Conservation (phyloP, 1,140 invertebrate genomes). For the Musca domestica region DNA sequence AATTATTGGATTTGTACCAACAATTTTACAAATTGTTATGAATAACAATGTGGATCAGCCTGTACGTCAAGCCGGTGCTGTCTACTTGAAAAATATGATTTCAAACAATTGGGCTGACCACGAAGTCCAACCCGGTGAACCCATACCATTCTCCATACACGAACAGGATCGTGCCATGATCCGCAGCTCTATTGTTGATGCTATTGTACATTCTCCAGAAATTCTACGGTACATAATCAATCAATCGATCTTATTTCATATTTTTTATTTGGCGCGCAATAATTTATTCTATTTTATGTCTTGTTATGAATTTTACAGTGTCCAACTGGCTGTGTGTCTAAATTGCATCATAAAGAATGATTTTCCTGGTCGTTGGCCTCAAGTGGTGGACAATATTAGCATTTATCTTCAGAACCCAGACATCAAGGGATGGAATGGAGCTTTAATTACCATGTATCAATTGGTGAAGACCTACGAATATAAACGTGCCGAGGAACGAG, state of each 20-base stretch:
- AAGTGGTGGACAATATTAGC: constrained; percentile 91
- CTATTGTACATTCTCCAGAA: constrained; percentile 89
- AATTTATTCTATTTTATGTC: neutral
- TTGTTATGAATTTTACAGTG: constrained; percentile 57
- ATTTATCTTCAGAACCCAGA: constrained; percentile 64
- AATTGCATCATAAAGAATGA: constrained; percentile 93
- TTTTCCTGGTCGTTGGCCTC: constrained; percentile 93
- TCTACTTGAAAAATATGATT: constrained; percentile 96
- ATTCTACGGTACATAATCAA: constrained; percentile 71
- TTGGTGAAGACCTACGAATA: constrained; percentile 97
- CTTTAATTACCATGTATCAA: constrained; percentile 88
- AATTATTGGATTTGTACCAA: constrained; percentile 93
- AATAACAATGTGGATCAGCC: constrained; percentile 84
- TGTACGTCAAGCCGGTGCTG: constrained; percentile 91
- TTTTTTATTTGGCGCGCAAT: too few species aligned
- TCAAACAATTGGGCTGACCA: constrained; percentile 85
- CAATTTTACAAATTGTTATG: constrained; percentile 91
- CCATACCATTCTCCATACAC: constrained; percentile 83
- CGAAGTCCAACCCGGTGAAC: constrained; percentile 72
- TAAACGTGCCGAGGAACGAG: constrained; percentile 84
- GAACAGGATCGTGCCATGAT: constrained; percentile 95
- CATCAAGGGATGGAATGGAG: constrained; percentile 84
- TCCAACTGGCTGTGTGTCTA: constrained; percentile 89
- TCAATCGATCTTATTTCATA: too few species aligned
- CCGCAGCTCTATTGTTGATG: constrained; percentile 90